These are phyloP conservation scores for Noctuana brunneofusca DNA, from an alignment of 2,888 invertebrate species.

Conservation along the genomic window DNA sequence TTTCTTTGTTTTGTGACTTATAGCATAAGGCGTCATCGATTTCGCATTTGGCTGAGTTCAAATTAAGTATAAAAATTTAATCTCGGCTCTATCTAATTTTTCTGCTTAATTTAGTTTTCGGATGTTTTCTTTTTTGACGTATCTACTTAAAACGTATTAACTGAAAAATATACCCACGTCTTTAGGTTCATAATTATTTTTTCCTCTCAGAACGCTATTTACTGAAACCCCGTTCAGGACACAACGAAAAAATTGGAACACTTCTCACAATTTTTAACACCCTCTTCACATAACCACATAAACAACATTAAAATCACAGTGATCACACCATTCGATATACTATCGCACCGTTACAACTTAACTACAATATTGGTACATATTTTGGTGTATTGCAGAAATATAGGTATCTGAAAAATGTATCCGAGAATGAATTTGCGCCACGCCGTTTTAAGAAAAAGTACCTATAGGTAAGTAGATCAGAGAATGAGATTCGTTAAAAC, in stretches of 20 bases:
- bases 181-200: not conserved
- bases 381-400: not conserved
- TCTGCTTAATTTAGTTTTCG: not conserved
- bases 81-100: not conserved
- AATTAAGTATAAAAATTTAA: not conserved
- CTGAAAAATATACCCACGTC: no score
- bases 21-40: conserved; percentile 20
- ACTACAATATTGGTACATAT: conserved; percentile 18
- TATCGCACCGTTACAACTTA: conserved; percentile 41
- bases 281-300: conserved; percentile 47
- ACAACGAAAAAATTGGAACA: conserved; percentile 25
- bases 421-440: not conserved
- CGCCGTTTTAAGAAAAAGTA: not conserved
- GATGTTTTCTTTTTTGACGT: no score
- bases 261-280: conserved; percentile 43
- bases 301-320: conserved; percentile 72
- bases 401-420: not conserved
- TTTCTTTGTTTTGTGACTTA: conserved; percentile 16
- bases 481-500: not conserved
- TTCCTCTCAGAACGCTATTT: conserved; percentile 10
- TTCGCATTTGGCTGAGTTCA: no score
- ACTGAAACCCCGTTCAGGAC: not conserved
- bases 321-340: conserved; percentile 49
- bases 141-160: not conserved
- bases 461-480: no score